Conservation (phyloP, 2,888 invertebrate genomes). For the Hydraecia micacea region DNA sequence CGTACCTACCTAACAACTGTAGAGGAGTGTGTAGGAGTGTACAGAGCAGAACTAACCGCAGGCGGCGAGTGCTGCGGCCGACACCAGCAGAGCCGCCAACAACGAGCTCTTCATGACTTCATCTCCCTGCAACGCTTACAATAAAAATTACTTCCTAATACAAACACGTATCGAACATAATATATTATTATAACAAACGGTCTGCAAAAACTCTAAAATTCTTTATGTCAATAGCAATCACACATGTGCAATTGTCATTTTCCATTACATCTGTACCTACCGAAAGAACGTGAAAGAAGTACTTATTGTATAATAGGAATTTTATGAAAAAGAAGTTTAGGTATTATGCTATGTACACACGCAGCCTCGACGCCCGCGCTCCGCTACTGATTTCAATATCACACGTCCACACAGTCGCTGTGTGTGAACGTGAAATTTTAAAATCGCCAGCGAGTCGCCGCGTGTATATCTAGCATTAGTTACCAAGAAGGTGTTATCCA, state of each 20-base stretch:
- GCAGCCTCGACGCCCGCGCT: neutral
- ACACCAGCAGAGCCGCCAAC: constrained; percentile 51
- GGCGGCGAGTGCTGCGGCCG: constrained; percentile 56
- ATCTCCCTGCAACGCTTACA: constrained; percentile 21
- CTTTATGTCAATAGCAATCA: constrained; percentile 14
- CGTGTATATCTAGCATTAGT: neutral
- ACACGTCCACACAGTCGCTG: neutral
- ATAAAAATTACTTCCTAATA: constrained; percentile 37
- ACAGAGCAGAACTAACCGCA: constrained; percentile 25
- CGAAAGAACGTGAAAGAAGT: constrained; percentile 17
- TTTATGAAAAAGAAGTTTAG: constrained; percentile 5
- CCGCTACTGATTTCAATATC: neutral
- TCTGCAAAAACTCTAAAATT: constrained; percentile 19
- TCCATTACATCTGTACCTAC: neutral
- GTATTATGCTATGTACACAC: neutral
- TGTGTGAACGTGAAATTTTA: neutral
- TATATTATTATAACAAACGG: constrained; percentile 24
- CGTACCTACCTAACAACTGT: too few species aligned
- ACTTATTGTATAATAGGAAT: neutral
- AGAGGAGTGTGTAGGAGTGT: neutral
- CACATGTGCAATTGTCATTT: constrained; percentile 28
- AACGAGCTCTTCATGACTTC: constrained; percentile 61
- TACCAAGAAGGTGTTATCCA: too few species aligned
- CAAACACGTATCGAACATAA: constrained; percentile 22
- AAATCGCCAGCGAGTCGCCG: neutral